phyloP scores from a whole-genome alignment of 2,797 vertebrate species.

The Macropodus opercularis region DNA sequence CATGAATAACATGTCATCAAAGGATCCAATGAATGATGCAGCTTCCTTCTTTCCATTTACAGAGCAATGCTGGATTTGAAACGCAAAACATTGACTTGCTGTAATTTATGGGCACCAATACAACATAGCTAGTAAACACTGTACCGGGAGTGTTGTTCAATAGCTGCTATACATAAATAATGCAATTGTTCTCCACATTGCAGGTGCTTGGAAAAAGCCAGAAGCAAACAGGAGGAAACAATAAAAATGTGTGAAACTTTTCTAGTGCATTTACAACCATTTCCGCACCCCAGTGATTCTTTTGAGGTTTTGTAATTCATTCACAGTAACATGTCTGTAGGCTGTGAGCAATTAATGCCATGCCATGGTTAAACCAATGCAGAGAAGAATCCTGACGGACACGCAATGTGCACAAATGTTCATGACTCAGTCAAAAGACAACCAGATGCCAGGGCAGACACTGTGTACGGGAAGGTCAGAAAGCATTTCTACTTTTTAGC shows the following conservation, averaged over 20 bases:
- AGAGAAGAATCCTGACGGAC: too few species aligned
- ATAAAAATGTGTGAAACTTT: slow-evolving; percentile 6
- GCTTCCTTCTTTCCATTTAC: slow-evolving; percentile 9
- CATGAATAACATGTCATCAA: neutral
- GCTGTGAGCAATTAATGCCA: too few species aligned
- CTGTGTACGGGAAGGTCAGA: too few species aligned
- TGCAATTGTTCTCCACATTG: slow-evolving; percentile 33
- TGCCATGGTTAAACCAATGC: too few species aligned
- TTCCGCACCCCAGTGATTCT: slow-evolving; percentile 8
- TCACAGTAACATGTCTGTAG: too few species aligned
- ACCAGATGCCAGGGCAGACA: too few species aligned
- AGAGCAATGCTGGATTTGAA: neutral
- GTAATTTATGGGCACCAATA: slow-evolving; percentile 12
- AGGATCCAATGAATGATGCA: slow-evolving; percentile 8
- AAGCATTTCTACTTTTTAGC: too few species aligned
- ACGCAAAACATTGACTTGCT: slow-evolving; percentile 2
- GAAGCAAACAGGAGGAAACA: slow-evolving; percentile 20
- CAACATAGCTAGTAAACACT: slow-evolving; percentile 29
- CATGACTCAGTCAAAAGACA: too few species aligned
- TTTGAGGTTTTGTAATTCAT: too few species aligned
- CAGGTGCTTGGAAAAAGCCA: slow-evolving; percentile 24
- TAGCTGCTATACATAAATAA: slow-evolving; percentile 46
- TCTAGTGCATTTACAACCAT: slow-evolving; percentile 9
- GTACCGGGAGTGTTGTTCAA: slow-evolving; percentile 17
- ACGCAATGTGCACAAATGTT: too few species aligned